These are phyloP conservation scores for Macrophya annulata DNA, from an alignment of 2,888 invertebrate genomes.

Conservation along the genomic window DNA sequence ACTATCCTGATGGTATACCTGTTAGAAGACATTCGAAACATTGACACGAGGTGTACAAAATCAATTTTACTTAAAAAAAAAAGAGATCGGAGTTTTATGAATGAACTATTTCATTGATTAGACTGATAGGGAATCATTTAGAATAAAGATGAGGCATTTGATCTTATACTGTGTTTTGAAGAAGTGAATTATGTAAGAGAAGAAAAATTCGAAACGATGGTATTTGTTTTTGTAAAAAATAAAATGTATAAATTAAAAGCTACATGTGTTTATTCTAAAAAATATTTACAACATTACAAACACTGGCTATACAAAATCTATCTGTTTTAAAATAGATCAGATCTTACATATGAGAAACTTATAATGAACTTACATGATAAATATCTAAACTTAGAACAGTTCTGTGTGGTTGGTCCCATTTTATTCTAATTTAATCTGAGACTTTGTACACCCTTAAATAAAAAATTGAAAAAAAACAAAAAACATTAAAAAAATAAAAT, in stretches of 20 bases:
- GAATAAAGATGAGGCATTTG: background rate
- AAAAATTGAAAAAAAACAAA: slow-evolving; percentile 55
- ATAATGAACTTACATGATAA: slow-evolving; percentile 62
- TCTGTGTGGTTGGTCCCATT: slow-evolving; percentile 70
- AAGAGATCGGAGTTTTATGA: background rate
- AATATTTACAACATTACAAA: slow-evolving; percentile 69
- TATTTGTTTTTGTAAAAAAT: slow-evolving; percentile 15
- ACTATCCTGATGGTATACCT: background rate
- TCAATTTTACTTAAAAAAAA: background rate
- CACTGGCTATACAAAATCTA: slow-evolving; percentile 67
- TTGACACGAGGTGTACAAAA: background rate
- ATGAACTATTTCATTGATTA: background rate
- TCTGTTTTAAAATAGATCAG: slow-evolving; percentile 57
- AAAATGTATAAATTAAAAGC: slow-evolving; percentile 62
- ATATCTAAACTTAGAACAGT: slow-evolving; percentile 61
- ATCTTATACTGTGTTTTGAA: background rate
- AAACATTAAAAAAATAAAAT: slow-evolving; percentile 53
- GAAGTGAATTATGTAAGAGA: background rate
- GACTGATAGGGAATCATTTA: slow-evolving; percentile 23
- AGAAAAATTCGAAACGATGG: background rate
- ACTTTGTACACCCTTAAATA: slow-evolving; percentile 68
- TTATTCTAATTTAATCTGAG: slow-evolving; percentile 60
- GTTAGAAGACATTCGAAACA: background rate
- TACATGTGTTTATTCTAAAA: slow-evolving; percentile 60
- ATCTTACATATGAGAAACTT: slow-evolving; percentile 62